phyloP scores from a whole-genome alignment of 2,113 vertebrate species.

The Zootoca vivipara region DNA sequence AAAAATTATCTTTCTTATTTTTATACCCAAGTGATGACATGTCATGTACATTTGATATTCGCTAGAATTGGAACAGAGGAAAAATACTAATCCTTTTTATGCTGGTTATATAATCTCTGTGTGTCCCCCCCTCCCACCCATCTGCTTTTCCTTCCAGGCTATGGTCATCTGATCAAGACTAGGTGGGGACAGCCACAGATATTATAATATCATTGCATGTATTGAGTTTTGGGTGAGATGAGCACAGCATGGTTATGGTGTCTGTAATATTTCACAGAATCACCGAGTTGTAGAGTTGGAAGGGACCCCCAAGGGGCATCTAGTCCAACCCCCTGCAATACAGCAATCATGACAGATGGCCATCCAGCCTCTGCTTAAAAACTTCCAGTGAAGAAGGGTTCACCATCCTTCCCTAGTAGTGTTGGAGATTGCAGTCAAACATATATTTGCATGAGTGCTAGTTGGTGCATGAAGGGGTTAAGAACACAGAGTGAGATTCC shows the following conservation, averaged over 20 bases:
- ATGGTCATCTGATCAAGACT: background rate
- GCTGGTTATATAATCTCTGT: background rate
- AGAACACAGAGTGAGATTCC: too few species aligned
- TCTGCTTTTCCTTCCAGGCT: rapidly evolving
- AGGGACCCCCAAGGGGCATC: too few species aligned
- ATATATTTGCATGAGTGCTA: too few species aligned
- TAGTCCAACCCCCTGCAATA: too few species aligned
- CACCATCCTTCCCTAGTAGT: too few species aligned
- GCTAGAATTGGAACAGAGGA: background rate
- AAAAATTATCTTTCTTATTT: background rate
- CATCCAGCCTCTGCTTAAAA: too few species aligned
- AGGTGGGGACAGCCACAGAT: background rate
- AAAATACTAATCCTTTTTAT: background rate
- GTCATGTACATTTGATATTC: slow-evolving; percentile 25
- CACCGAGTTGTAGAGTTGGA: too few species aligned
- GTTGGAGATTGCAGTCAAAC: too few species aligned
- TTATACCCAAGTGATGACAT: slow-evolving; percentile 40
- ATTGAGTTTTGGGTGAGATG: too few species aligned
- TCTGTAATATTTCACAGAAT: background rate
- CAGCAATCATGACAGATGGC: too few species aligned
- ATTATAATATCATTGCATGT: background rate
- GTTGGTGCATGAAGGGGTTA: too few species aligned
- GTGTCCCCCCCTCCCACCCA: background rate
- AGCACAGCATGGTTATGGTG: background rate
- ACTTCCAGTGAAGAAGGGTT: too few species aligned